These are phyloP conservation scores for Vulpes lagopus DNA, from an alignment of 2,113 vertebrate genomes.

Conservation along the genomic window DNA sequence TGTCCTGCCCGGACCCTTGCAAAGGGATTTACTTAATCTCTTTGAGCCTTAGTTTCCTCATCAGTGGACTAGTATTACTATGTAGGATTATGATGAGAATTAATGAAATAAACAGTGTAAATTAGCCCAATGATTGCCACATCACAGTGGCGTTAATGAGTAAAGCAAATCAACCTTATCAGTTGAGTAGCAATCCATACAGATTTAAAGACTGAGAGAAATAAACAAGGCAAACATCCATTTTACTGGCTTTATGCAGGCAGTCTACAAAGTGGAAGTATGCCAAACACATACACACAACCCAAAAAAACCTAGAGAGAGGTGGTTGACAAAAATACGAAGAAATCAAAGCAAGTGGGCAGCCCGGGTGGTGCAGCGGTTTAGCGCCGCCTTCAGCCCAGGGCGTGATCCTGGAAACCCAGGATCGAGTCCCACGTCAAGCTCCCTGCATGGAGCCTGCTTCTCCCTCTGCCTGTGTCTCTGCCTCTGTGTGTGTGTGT, in stretches of 20 bases:
- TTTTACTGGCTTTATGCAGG: conserved; percentile 35
- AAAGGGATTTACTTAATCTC: conserved; percentile 8
- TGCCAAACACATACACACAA: background rate
- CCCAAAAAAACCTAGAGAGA: background rate
- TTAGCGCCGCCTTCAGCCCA: no score
- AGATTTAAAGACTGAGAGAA: conserved; percentile 42
- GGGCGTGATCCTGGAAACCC: no score
- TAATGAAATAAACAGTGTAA: conserved; percentile 7
- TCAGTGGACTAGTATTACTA: background rate
- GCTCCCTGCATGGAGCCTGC: no score
- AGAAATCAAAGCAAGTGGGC: background rate
- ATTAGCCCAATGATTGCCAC: background rate
- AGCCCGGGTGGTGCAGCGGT: no score
- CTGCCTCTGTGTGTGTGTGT: no score
- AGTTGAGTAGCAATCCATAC: background rate
- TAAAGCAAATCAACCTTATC: background rate
- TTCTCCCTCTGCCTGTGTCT: no score
- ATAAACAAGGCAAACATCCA: conserved; percentile 2
- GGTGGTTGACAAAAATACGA: conserved; percentile 49
- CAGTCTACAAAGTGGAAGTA: conserved; percentile 52
- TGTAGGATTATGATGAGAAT: conserved; percentile 24
- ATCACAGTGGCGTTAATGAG: background rate
- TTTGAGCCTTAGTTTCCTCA: background rate
- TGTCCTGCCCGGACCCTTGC: background rate
- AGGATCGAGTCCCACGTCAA: no score